Evolutionary conservation across 2,797 vertebrate genomes (phyloP).

Genomic region (Melanotaenia parkinsoni): DNA sequence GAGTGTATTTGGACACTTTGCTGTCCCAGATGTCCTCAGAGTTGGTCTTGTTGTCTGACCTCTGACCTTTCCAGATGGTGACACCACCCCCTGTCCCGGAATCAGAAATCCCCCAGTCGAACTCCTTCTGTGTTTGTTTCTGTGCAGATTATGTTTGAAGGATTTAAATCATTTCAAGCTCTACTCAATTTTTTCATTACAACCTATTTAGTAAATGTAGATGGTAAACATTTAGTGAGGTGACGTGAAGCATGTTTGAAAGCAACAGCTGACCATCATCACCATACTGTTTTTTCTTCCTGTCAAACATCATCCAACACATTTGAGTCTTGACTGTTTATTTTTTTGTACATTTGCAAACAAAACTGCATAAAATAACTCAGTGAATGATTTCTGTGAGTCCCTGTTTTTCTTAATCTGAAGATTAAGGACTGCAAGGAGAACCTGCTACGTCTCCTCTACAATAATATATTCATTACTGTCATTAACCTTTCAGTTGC

Average conservation of each 20-base stretch:
- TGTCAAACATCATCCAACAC: background rate
- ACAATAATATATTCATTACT: slow-evolving; percentile 78
- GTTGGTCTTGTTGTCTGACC: slow-evolving; percentile 59
- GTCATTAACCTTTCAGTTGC: slow-evolving; percentile 77
- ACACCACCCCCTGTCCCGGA: slow-evolving; percentile 23
- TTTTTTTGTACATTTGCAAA: background rate
- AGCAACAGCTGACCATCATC: background rate
- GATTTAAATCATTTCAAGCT: slow-evolving; percentile 22
- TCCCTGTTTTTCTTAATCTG: slow-evolving; percentile 19
- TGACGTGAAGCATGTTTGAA: background rate
- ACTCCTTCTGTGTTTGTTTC: slow-evolving; percentile 1
- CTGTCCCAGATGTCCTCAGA: slow-evolving; percentile 62
- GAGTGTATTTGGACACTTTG: slow-evolving; percentile 47
- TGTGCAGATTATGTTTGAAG: slow-evolving; percentile 19
- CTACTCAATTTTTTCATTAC: background rate
- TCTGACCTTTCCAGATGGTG: slow-evolving; percentile 75
- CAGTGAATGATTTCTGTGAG: background rate
- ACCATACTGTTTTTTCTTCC: background rate
- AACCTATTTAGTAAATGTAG: background rate
- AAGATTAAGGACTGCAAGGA: slow-evolving; percentile 37
- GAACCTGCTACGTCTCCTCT: slow-evolving; percentile 40
- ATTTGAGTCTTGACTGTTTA: background rate
- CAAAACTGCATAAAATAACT: background rate
- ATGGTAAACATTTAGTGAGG: background rate
- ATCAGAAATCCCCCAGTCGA: slow-evolving; percentile 1